Percentiles rank a stretch among this genome's conserved stretches.
Conservation (phyloP, 2,888 invertebrate genomes). For the Chymomyza caudatula region DNA sequence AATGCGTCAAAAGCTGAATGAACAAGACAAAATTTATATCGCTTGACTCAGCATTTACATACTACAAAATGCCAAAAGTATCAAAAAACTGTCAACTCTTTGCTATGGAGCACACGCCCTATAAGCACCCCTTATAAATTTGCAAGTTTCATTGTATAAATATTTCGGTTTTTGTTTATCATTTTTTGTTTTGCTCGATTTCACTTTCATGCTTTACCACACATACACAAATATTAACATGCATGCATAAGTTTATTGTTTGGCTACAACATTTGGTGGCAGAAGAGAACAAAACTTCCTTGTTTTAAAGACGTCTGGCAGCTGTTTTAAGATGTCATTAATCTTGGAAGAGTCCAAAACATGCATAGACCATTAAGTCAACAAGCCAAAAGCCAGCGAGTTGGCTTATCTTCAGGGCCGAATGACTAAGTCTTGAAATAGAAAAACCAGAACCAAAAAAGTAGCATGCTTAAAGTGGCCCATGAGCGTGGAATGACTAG, state of each 20-base stretch:
- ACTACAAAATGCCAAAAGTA: neutral
- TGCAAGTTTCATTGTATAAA: slow-evolving; percentile 8
- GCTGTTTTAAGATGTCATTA: slow-evolving; percentile 41
- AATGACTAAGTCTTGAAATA: slow-evolving; percentile 18
- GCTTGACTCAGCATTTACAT: neutral
- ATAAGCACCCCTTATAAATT: slow-evolving; percentile 2
- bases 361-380: slow-evolving; percentile 33
- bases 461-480: neutral
- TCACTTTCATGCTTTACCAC: slow-evolving; percentile 34
- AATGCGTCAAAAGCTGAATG: neutral
- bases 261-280: neutral
- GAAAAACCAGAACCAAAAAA: slow-evolving; percentile 1
- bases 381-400: slow-evolving; percentile 18
- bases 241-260: neutral
- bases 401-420: slow-evolving; percentile 38
- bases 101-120: slow-evolving; percentile 9
- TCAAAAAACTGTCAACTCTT: neutral
- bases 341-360: slow-evolving; percentile 18
- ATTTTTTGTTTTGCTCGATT: slow-evolving; percentile 13
- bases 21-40: neutral
- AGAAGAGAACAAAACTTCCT: slow-evolving; percentile 35
- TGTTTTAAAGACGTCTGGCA: slow-evolving; percentile 20
- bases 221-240: neutral
- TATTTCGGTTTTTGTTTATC: neutral
- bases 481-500: neutral